Evolutionary conservation across 2,113 vertebrate genomes (phyloP).

Genomic region (Xerus inauris): DNA sequence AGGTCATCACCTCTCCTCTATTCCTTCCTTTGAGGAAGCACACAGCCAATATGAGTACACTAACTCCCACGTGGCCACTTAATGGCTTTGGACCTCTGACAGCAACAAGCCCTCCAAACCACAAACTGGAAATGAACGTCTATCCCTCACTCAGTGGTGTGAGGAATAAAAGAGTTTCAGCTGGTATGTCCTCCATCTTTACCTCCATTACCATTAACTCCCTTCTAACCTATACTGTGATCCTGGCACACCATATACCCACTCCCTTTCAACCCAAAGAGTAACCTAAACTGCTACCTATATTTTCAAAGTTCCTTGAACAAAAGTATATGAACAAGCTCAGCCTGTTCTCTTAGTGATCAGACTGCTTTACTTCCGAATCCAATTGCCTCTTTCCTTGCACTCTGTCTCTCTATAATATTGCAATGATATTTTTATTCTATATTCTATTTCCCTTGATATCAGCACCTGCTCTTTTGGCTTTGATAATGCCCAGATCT

Average conservation of each 20-base stretch:
- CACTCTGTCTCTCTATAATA: background rate
- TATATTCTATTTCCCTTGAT: background rate
- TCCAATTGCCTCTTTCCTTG: background rate
- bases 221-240: background rate
- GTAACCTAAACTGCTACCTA: background rate
- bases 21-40: background rate
- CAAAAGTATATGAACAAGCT: background rate
- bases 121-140: background rate
- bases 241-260: background rate
- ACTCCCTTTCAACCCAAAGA: background rate
- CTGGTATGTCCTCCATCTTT: background rate
- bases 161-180: background rate
- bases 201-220: background rate
- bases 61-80: background rate
- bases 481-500: background rate
- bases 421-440: background rate
- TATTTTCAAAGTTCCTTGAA: background rate
- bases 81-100: background rate
- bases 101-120: background rate
- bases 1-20: background rate
- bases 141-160: too few species aligned
- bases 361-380: background rate
- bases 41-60: rapidly evolving
- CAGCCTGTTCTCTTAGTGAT: background rate
- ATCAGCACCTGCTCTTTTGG: background rate